Conservation (phyloP, 2,113 vertebrate species). For the Cepphus grylle region DNA sequence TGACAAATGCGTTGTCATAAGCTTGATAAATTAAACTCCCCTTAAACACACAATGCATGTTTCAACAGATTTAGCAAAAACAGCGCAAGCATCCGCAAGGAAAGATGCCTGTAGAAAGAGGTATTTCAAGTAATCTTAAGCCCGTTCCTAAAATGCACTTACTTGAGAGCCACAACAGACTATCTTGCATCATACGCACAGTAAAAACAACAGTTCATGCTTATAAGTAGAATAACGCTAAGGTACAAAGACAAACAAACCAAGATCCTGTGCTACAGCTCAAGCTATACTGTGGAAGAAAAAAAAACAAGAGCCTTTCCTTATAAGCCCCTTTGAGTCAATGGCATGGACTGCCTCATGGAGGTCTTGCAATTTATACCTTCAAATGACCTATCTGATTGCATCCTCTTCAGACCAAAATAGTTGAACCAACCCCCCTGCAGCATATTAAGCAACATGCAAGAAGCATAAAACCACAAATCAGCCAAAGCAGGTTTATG, state of each 20-base stretch:
- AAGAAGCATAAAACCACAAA: background rate
- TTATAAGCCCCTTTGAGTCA: background rate
- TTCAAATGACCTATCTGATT: background rate
- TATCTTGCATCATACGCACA: background rate
- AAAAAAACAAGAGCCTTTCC: background rate
- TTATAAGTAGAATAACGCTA: background rate
- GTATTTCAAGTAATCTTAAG: background rate
- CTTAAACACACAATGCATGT: background rate
- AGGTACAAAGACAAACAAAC: background rate
- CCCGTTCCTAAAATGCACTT: background rate
- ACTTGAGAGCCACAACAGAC: background rate
- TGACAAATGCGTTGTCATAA: background rate
- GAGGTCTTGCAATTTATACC: background rate
- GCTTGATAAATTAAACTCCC: background rate
- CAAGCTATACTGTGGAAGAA: background rate
- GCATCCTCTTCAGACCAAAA: background rate
- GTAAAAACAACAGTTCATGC: background rate
- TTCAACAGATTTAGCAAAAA: background rate
- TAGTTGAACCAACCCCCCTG: background rate
- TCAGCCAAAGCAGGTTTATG: background rate
- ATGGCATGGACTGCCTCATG: fast-evolving
- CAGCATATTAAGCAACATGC: fast-evolving
- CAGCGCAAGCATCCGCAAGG: background rate
- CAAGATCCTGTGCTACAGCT: background rate
- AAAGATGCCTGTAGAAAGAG: background rate